Evolutionary conservation across 2,888 invertebrate species (phyloP), one percentile per base, ranked within the genome.

Genomic region (Aethes cnicana): DNA sequence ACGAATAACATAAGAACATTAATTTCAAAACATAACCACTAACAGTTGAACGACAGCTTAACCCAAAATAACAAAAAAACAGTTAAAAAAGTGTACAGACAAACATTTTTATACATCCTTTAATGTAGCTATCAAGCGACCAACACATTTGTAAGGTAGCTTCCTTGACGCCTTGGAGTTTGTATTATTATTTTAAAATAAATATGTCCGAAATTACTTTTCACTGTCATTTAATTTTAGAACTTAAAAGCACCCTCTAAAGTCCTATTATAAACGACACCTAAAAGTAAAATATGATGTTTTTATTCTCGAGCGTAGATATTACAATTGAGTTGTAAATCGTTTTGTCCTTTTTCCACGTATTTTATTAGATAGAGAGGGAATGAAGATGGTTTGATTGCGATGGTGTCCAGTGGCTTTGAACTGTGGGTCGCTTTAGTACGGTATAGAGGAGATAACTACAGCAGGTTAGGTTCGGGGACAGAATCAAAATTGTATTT

Each of bases 61-160:
- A 16, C 25, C 32, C 44, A 53, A 47, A 23, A 33, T n/a, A 25
- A 47, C 39, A 48, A 42, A 12, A 5, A 20, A 20, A 8, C 18
- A 18, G 9, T 11, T 2, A 48, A 48, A 41, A 43, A 39, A n/a
- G 43, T 32, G 33, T 3, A 54, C 49, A 11, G 37, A 54, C 36
- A 48, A 43, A 53, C 42, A 44, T 53, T 43, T 48, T 48, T 43
- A 48, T 48, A 36, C 52, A 37, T 43, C 49, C 35, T 52, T 46
- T 52, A 52, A 52, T 52, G 46, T 52, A 52, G 37, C 46, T 52
- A 52, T 52, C 52, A 52, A 46, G 39, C 12, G 37, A 21, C 35
- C 18, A 53, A 37, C 48, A 54, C 49, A 44, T 41, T 46, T 39
- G 32, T 50, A 52, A 44, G 52, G 57, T 55, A 57, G 57, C 57